Percentiles rank a stretch among this genome's conserved stretches.
Evolutionary conservation across 2,113 vertebrate species (phyloP).

Genomic region (Alosa alosa): DNA sequence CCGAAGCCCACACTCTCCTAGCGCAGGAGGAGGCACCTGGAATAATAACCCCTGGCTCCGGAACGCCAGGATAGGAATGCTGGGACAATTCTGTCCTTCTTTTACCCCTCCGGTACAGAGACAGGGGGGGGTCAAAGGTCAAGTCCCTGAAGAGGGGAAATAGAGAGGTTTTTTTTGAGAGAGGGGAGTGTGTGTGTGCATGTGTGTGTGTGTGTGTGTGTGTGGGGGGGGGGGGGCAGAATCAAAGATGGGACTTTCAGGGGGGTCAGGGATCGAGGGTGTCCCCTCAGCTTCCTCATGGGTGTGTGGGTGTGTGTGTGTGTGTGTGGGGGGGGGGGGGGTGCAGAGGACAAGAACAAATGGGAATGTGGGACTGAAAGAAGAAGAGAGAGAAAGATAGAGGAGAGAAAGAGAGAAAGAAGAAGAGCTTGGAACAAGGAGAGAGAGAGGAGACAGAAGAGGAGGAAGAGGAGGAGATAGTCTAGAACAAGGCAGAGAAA

Average conservation of each 20-base stretch:
- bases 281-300: no score
- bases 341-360: background rate
- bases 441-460: background rate
- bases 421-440: background rate
- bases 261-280: background rate
- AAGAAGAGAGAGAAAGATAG: background rate
- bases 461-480: background rate
- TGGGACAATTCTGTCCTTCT: slow-evolving; percentile 51
- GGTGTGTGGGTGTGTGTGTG: no score
- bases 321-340: no score
- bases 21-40: slow-evolving; percentile 62
- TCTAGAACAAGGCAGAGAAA: background rate
- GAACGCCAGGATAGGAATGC: slow-evolving; percentile 37
- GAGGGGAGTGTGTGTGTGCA: background rate
- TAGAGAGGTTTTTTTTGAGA: background rate
- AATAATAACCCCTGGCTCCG: slow-evolving; percentile 59
- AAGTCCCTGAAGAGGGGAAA: slow-evolving; percentile 48
- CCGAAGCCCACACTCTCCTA: slow-evolving; percentile 48
- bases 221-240: background rate
- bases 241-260: background rate
- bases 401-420: background rate
- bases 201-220: slow-evolving; percentile 10
- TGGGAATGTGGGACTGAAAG: background rate
- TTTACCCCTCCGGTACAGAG: background rate
- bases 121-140: slow-evolving; percentile 42